Percentiles rank a stretch among this genome's conserved stretches.
Evolutionary conservation across 1,140 invertebrate species (phyloP).

Genomic region (Drosophila grimshawi): DNA sequence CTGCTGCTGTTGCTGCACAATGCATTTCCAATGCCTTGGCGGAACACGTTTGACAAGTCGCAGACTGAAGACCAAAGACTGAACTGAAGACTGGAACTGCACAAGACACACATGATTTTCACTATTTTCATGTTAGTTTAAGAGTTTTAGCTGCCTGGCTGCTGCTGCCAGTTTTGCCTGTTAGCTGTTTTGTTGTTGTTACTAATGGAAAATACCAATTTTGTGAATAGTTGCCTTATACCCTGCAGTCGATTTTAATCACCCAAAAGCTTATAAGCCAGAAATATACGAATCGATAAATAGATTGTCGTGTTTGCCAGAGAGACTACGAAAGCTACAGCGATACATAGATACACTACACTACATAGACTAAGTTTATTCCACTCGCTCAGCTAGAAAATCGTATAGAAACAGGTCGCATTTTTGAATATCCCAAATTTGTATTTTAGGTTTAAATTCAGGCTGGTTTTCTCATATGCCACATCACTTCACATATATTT

Average conservation of each 20-base stretch:
- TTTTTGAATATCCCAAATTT: too few species aligned
- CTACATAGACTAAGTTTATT: too few species aligned
- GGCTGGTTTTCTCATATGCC: not conserved
- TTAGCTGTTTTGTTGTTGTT: slow-evolving; percentile 21
- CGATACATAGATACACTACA: too few species aligned
- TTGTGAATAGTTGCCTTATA: slow-evolving; percentile 36
- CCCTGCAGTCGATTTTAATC: slow-evolving; percentile 7
- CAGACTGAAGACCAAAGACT: slow-evolving; percentile 52
- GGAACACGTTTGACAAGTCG: slow-evolving; percentile 82
- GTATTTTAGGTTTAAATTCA: too few species aligned
- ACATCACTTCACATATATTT: not conserved
- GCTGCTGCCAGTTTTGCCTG: slow-evolving; percentile 29
- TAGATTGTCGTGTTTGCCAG: too few species aligned
- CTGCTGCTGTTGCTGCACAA: slow-evolving; percentile 59
- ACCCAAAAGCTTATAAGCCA: not conserved
- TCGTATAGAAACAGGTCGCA: too few species aligned
- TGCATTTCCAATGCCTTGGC: slow-evolving; percentile 78
- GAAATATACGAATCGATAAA: not conserved
- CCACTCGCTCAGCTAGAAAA: too few species aligned
- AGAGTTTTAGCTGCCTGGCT: slow-evolving; percentile 29
- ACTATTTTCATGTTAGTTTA: slow-evolving; percentile 76
- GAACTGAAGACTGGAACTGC: slow-evolving; percentile 21
- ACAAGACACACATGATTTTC: slow-evolving; percentile 72
- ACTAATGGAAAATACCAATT: slow-evolving; percentile 77
- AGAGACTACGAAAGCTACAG: too few species aligned